Base-by-base conservation (phyloP, 2,113 vertebrate species). In the Platichthys flesus region DNA sequence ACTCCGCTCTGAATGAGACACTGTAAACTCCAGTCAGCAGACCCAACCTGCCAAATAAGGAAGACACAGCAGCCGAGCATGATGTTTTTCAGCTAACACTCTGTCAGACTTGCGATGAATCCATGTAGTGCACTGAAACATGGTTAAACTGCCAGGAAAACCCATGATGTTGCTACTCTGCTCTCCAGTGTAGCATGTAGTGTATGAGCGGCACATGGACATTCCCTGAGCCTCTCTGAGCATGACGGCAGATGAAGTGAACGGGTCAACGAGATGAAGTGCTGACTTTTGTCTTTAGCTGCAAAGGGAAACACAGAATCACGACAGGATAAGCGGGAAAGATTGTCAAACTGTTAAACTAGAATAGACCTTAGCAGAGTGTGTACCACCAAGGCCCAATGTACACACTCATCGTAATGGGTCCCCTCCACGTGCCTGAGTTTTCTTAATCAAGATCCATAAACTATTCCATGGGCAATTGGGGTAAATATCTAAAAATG, bases 211-310 rank as follows among this genome's bases (percentile, higher is more conserved):
- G 12, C 80, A 52, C 80, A 76, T 47, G 28, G 71, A 79, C 74
- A 83, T 85, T 79, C 61, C 75, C 77, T 45, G 6, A 12, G 84
- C 75, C 78, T 81, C 75, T 67, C 70, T 68, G 80, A 87, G 85
- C 84, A 40, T 90, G 77, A 88, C 82, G 62, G 62, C 0, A 23
- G 74, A 86, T 26, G 71, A 67, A 47, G 4, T 28, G 66, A 31
- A 74, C 2, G 7, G 47, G 51, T 57, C 65, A 16, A 21, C 57
- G 67, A 21, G 5, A 56, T 45, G 2, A 13, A 69, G 52, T 40
- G 31, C 31, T 31, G 31, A 31, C 31, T 31, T 31, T 31, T 31
- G 31, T 31, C 31, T 31, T 31, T 31, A 40, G 37, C 37, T 40
- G 37, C 9, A 12, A 31, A 7, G 37, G 37, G 37, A 40, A 31